These are phyloP conservation scores for Parasteatoda lunata DNA, from an alignment of 2,888 invertebrate genomes.

Conservation along the genomic window DNA sequence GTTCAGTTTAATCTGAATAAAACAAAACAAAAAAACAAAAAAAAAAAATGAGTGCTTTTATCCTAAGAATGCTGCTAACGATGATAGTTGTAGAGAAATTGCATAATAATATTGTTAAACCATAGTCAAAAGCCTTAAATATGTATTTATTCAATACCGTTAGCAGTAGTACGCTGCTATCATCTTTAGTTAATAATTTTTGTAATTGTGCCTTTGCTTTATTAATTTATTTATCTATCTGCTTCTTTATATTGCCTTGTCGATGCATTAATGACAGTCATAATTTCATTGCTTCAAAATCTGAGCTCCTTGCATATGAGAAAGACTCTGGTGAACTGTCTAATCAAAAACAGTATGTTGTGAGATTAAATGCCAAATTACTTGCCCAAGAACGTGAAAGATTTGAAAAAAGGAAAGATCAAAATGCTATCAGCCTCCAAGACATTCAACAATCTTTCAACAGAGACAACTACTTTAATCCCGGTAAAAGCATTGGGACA, in stretches of 20 bases:
- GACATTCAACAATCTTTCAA: conserved; percentile 20
- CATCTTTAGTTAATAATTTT: too few relatives aligned
- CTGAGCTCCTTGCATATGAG: conserved; percentile 38
- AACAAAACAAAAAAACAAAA: too few relatives aligned
- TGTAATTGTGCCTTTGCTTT: too few relatives aligned
- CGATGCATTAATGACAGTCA: conserved; percentile 44
- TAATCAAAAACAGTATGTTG: conserved; percentile 58
- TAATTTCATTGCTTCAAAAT: conserved; percentile 15
- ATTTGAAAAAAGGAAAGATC: conserved; percentile 40
- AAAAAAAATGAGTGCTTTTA: too few relatives aligned
- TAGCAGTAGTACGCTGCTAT: too few relatives aligned
- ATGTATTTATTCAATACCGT: too few relatives aligned
- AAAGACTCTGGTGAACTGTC: conserved; percentile 51
- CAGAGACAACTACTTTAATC: conserved; percentile 68
- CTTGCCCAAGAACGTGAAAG: conserved; percentile 54
- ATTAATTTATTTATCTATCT: too few relatives aligned
- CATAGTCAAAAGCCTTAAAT: too few relatives aligned
- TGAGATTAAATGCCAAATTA: conserved; percentile 53
- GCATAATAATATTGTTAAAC: too few relatives aligned
- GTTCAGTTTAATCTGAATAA: too few relatives aligned
- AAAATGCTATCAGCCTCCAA: conserved; percentile 29
- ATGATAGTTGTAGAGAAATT: too few relatives aligned
- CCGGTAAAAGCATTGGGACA: conserved; percentile 72
- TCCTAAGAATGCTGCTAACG: too few relatives aligned
- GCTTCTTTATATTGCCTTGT: background rate